phyloP scores from a whole-genome alignment of 2,797 vertebrate species.

The Steatocranus sp. region DNA sequence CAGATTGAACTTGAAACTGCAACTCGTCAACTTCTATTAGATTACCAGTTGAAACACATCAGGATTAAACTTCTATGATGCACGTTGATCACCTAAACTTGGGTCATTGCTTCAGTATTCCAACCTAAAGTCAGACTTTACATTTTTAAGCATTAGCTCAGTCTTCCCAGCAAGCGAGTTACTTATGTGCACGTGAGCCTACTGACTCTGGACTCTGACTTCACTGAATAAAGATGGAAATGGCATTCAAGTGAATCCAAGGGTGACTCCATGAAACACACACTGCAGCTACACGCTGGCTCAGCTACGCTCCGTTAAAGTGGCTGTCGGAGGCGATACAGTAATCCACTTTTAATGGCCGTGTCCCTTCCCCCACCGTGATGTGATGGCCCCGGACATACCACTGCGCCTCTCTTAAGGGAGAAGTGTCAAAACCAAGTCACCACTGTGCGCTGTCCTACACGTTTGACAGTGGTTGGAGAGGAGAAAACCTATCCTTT shows the following conservation, averaged over 20 bases:
- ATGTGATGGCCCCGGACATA: slow-evolving; percentile 61
- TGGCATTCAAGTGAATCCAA: slow-evolving; percentile 17
- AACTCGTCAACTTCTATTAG: not conserved
- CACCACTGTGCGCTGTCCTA: slow-evolving; percentile 9
- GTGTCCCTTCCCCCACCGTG: slow-evolving; percentile 60
- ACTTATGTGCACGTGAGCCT: slow-evolving; percentile 11
- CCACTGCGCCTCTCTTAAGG: slow-evolving; percentile 58
- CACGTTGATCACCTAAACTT: not conserved
- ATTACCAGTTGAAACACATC: not conserved
- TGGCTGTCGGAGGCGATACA: slow-evolving; percentile 64
- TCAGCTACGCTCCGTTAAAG: slow-evolving; percentile 59
- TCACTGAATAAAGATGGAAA: slow-evolving; percentile 42
- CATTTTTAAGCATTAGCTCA: not conserved
- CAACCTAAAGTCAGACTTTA: not conserved
- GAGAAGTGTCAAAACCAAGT: slow-evolving; percentile 57
- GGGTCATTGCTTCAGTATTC: not conserved
- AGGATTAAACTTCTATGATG: not conserved
- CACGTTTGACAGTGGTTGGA: slow-evolving; percentile 30
- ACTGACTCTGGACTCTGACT: slow-evolving; percentile 14
- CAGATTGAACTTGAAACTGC: not conserved
- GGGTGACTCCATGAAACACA: slow-evolving; percentile 41
- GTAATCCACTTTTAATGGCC: slow-evolving; percentile 71
- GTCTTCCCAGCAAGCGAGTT: not conserved
- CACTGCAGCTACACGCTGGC: slow-evolving; percentile 48
- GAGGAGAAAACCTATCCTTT: slow-evolving; percentile 1